These are phyloP conservation scores for Phrynosoma platyrhinos DNA, from an alignment of 2,113 vertebrate species.

Conservation along the genomic window DNA sequence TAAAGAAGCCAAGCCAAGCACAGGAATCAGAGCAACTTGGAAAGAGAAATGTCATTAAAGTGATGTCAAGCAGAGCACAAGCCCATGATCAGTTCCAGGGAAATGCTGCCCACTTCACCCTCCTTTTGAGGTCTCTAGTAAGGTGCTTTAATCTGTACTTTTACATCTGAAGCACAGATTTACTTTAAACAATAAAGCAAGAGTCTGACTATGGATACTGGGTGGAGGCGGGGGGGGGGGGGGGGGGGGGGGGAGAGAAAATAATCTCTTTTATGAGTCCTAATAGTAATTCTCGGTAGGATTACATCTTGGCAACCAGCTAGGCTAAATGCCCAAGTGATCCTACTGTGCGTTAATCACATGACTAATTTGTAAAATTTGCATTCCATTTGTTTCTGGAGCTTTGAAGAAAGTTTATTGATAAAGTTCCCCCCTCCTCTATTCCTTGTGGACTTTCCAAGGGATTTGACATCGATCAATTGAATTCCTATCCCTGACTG, in stretches of 20 bases:
- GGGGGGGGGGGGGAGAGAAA: background rate
- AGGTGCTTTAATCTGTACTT: constrained; percentile 69
- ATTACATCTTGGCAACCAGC: constrained; percentile 66
- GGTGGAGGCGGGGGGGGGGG: background rate
- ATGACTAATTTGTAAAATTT: constrained; percentile 76
- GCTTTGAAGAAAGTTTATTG: constrained; percentile 66
- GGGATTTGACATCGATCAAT: constrained; percentile 65
- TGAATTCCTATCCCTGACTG: constrained; percentile 35
- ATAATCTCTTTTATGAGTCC: constrained; percentile 53
- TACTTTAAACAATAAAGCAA: constrained; percentile 72
- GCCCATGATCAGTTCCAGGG: constrained; percentile 69
- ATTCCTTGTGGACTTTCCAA: constrained; percentile 39
- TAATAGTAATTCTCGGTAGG: constrained; percentile 60
- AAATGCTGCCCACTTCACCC: constrained; percentile 58
- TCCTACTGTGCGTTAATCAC: constrained; percentile 70
- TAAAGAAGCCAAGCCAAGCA: constrained; percentile 62
- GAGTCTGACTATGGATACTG: constrained; percentile 50
- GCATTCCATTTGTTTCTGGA: constrained; percentile 66
- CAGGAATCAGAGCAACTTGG: constrained; percentile 73
- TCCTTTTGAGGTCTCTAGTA: constrained; percentile 67
- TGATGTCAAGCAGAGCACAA: constrained; percentile 73
- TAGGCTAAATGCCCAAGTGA: constrained; percentile 63
- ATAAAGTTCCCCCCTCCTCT: constrained; percentile 50
- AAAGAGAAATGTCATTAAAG: constrained; percentile 77
- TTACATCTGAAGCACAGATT: constrained; percentile 75